Percentiles rank a stretch among this genome's conserved stretches.
phyloP scores from a whole-genome alignment of 2,797 vertebrate genomes.

The Todus mexicanus region DNA sequence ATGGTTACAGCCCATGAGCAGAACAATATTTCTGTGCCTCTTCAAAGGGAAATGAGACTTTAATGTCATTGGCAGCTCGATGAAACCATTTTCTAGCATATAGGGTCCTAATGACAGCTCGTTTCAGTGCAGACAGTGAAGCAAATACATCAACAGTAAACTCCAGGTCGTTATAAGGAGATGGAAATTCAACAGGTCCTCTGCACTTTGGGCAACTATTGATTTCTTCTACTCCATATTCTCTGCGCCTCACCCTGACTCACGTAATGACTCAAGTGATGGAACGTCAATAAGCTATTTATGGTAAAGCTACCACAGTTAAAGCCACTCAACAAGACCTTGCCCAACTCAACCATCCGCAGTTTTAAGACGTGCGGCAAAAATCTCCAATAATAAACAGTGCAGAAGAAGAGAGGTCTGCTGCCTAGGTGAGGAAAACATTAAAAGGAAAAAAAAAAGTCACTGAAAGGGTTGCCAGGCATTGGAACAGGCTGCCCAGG shows the following conservation, averaged over 20 bases:
- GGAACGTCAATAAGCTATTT: conserved; percentile 66
- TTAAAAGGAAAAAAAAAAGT: no score
- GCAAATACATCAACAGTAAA: conserved; percentile 63
- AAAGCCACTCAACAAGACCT: not conserved
- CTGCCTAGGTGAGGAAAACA: not conserved
- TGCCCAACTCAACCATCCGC: not conserved
- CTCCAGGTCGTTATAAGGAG: conserved; percentile 53
- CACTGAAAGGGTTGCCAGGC: no score
- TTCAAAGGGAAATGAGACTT: conserved; percentile 67
- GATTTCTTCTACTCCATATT: conserved; percentile 65
- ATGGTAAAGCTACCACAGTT: not conserved
- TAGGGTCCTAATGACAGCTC: conserved; percentile 55
- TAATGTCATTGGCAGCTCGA: conserved; percentile 58
- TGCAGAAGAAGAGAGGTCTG: not conserved
- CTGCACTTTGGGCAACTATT: conserved; percentile 44
- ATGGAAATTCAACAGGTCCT: conserved; percentile 57
- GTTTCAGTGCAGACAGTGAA: conserved; percentile 39
- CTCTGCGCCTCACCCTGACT: conserved; percentile 55
- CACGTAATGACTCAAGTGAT: conserved; percentile 60
- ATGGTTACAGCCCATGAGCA: conserved; percentile 43
- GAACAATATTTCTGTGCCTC: conserved; percentile 61
- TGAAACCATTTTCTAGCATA: conserved; percentile 59
- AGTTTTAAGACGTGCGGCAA: not conserved
- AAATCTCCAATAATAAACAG: not conserved
- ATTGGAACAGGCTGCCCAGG: no score